Percentiles rank a stretch among this genome's conserved stretches.
These are phyloP conservation scores for Chlorodrepanis virens DNA, from an alignment of 2,113 vertebrate species.

Conservation along the genomic window DNA sequence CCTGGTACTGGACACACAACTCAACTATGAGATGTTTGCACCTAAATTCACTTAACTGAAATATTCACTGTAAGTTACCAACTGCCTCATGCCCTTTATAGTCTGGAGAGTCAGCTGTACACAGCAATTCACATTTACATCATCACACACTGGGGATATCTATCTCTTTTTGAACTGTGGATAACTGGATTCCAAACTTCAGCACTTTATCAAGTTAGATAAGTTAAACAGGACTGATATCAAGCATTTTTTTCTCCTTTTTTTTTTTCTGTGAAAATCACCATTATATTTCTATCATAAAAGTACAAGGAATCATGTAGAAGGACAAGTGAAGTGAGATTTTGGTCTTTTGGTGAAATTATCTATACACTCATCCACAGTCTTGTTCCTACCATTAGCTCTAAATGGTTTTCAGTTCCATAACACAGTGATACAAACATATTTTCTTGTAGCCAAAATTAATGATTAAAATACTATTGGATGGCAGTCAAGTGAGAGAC, in stretches of 20 bases:
- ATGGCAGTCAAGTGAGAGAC: neutral
- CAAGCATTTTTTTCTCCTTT: neutral
- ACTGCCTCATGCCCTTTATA: neutral
- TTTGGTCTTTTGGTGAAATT: neutral
- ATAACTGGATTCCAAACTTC: neutral
- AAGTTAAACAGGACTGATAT: neutral
- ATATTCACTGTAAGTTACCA: neutral
- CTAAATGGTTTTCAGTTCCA: neutral
- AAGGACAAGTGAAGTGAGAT: neutral
- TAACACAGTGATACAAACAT: neutral
- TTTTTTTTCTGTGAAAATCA: neutral
- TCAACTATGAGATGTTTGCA: neutral
- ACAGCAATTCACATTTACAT: neutral
- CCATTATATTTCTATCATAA: neutral
- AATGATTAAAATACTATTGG: neutral
- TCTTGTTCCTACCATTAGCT: neutral
- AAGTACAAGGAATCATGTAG: neutral
- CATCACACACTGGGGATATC: neutral
- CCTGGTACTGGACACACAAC: neutral
- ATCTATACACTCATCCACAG: neutral
- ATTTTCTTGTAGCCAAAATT: neutral
- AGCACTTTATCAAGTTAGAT: neutral
- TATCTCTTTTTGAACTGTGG: neutral
- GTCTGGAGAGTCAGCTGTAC: neutral
- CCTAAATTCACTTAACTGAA: neutral